Conservation (phyloP, 2,113 vertebrate species). For the Gallinago jamesoni region DNA sequence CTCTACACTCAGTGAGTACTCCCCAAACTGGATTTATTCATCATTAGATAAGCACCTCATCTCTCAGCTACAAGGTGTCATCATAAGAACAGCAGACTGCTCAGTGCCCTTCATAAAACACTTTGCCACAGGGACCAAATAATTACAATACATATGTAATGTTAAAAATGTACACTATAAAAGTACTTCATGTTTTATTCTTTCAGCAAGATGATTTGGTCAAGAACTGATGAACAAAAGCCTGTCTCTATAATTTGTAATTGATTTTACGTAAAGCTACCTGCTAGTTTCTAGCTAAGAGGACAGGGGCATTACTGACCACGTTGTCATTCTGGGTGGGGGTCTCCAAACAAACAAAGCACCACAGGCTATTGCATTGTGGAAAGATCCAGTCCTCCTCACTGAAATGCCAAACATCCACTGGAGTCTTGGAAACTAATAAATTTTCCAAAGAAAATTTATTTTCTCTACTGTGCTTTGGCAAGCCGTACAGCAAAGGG, state of each 20-base stretch:
- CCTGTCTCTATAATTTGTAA: neutral
- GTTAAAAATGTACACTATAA: neutral
- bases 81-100: neutral
- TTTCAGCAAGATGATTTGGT: neutral
- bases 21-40: neutral
- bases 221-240: neutral
- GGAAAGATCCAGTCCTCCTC: neutral
- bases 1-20: neutral
- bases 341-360: neutral
- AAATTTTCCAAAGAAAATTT: neutral
- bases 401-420: neutral
- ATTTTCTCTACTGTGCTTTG: neutral
- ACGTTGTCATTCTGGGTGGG: neutral
- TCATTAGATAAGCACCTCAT: neutral
- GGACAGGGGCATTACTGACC: neutral
- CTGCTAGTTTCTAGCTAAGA: neutral
- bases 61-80: neutral
- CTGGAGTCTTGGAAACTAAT: neutral
- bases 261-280: neutral
- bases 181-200: neutral
- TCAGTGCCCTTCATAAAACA: neutral
- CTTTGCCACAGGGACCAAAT: neutral
- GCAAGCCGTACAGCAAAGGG: neutral
- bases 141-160: neutral
- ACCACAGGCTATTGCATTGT: neutral